Base-by-base conservation (phyloP, 2,888 invertebrate species). In the Adineta ricciae region DNA sequence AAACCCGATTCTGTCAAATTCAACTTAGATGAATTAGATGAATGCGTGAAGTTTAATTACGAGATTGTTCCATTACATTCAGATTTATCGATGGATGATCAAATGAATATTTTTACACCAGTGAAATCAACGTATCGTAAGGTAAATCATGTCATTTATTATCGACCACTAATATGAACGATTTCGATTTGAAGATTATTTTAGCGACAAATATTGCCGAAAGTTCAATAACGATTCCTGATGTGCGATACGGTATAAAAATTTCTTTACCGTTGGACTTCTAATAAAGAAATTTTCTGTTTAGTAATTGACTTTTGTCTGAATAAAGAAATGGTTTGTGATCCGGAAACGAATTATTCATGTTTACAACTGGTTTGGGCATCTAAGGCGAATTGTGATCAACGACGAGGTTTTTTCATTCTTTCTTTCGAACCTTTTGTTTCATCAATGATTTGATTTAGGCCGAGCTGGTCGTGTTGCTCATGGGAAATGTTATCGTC, bases 271-370 rank as follows among this genome's bases (percentile, higher is more conserved):
- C 41, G 9, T 24, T 78, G 9, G 8, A 78, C 9, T 38, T 73
- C 11, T 73, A 9, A 32, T 16, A 38, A 2, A 24, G 38, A 73
- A 21, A 24, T 73, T 24, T 38, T 73, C 24, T 41, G 16, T 78
- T 78, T 78, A 78, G 96, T 98, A 83, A 94, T 97, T 88, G 97
- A 98, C 91, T 97, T 95, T 90, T 97, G 97, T 90, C 91, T 97
- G 86, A 95, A 95, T 86, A 97, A 96, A 91, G 92, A 93, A 54
- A 90, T 96, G 88, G 92, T 94, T 9, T 93, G 94, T 83, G 95
- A 97, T 89, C 91, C 92, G 1, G 91, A 91, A 0, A 94, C 95
- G 0, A 95, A 95, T 91, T 95, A 94, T 89, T 93, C 94, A 36
- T 93, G 93, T 83, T 92, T 97, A 82, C 93, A 94, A 88, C 89